Evolutionary conservation across 2,113 vertebrate species (phyloP).

Genomic region (Galemys pyrenaicus): DNA sequence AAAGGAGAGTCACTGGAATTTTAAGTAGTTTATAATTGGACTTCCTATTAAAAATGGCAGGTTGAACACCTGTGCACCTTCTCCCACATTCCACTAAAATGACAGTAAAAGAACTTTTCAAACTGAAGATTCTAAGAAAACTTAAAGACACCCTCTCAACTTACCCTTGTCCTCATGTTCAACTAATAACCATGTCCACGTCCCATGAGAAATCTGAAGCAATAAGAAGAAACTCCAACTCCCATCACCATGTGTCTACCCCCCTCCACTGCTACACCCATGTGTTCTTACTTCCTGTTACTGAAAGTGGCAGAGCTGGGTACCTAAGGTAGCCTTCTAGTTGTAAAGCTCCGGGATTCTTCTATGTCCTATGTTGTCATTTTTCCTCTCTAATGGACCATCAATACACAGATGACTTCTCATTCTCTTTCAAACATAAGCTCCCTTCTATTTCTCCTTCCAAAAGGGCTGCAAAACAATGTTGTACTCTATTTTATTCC

Average conservation of each 20-base stretch:
- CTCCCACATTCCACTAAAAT: background rate
- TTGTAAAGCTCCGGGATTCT: background rate
- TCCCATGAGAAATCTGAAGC: background rate
- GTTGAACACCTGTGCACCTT: background rate
- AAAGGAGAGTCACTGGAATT: background rate
- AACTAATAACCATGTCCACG: background rate
- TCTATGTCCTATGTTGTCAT: too few species aligned
- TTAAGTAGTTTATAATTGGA: background rate
- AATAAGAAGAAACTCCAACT: background rate
- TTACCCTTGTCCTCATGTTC: background rate
- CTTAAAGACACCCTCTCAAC: background rate
- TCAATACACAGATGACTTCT: background rate
- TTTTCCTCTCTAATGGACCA: background rate
- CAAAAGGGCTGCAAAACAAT: background rate
- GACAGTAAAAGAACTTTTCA: background rate
- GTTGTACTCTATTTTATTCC: background rate
- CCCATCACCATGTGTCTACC: background rate
- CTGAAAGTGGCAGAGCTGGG: background rate
- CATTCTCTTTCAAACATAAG: background rate
- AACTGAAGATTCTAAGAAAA: background rate
- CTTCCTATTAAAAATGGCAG: slow-evolving; percentile 4
- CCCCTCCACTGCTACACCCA: too few species aligned
- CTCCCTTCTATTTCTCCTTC: background rate
- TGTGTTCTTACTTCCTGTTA: background rate
- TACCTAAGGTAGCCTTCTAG: background rate